These are phyloP conservation scores for Merluccius polli DNA, from an alignment of 2,797 vertebrate species.

Conservation along the genomic window DNA sequence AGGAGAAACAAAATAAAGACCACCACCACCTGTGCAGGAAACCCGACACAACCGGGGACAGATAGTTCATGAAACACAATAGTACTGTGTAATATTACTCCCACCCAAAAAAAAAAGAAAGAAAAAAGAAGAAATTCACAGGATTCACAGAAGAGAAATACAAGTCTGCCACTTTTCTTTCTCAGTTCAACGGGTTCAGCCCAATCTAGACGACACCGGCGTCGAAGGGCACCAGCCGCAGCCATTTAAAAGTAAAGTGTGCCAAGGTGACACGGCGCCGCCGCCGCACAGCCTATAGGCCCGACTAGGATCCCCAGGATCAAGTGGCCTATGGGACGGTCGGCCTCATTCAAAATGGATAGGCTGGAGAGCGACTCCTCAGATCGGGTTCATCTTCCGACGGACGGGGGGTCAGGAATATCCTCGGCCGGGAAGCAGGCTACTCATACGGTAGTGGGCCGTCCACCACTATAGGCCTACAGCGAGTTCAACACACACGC, in stretches of 20 bases:
- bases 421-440: conserved; percentile 5
- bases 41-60: neutral
- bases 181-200: neutral
- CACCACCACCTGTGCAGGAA: neutral
- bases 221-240: neutral
- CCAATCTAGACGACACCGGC: neutral
- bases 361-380: conserved; percentile 37
- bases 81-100: neutral
- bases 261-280: neutral
- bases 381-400: conserved; percentile 48
- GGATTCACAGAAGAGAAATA: neutral
- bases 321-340: conserved; percentile 44
- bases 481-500: no score
- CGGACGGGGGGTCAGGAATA: neutral
- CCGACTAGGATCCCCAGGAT: conserved; percentile 28
- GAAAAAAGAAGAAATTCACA: neutral
- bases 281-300: neutral
- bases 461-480: no score
- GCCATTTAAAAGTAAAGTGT: neutral
- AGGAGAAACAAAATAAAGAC: neutral
- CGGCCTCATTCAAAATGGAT: conserved; percentile 70
- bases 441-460: conserved; percentile 6
- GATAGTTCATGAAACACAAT: neutral
- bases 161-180: neutral
- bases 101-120: no score